Percentiles rank a stretch among this genome's conserved stretches.
Conservation (phyloP, 1,140 invertebrate species). For the Panonychus citri region DNA sequence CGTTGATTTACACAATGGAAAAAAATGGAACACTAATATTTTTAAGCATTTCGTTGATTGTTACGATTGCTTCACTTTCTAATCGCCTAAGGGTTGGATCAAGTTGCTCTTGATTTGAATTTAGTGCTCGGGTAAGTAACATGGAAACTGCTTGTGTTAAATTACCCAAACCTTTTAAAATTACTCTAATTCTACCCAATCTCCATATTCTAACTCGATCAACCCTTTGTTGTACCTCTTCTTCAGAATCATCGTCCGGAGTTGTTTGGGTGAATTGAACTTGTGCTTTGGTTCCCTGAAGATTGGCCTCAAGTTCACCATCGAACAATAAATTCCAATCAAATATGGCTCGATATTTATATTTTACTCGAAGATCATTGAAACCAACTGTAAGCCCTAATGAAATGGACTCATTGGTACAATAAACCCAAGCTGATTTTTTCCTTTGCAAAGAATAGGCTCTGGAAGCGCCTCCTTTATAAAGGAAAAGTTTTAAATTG, state of each 20-base stretch:
- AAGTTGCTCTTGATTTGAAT: neutral
- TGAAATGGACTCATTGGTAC: constrained; percentile 15
- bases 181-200: constrained; percentile 14
- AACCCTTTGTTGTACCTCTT: constrained; percentile 10
- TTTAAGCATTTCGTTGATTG: constrained; percentile 5
- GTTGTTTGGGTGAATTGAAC: constrained; percentile 16
- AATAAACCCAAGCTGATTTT: constrained; percentile 16
- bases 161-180: constrained; percentile 16
- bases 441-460: constrained; percentile 14
- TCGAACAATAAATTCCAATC: constrained; percentile 17
- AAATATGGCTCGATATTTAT: constrained; percentile 16
- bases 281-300: constrained; percentile 14
- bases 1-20: constrained; percentile 8
- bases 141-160: constrained; percentile 10
- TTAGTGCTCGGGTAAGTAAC: neutral
- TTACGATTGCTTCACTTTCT: constrained; percentile 5
- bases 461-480: constrained; percentile 13
- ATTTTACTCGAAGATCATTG: constrained; percentile 13
- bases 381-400: constrained; percentile 16
- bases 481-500: constrained; percentile 14
- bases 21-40: constrained; percentile 12
- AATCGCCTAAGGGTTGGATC: constrained; percentile 5
- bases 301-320: constrained; percentile 16
- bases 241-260: constrained; percentile 8
- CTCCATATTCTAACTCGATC: constrained; percentile 16